Evolutionary conservation across 2,888 invertebrate species (phyloP), one percentile per base, ranked within the genome.

Genomic region (Drosophila austrosaltans): DNA sequence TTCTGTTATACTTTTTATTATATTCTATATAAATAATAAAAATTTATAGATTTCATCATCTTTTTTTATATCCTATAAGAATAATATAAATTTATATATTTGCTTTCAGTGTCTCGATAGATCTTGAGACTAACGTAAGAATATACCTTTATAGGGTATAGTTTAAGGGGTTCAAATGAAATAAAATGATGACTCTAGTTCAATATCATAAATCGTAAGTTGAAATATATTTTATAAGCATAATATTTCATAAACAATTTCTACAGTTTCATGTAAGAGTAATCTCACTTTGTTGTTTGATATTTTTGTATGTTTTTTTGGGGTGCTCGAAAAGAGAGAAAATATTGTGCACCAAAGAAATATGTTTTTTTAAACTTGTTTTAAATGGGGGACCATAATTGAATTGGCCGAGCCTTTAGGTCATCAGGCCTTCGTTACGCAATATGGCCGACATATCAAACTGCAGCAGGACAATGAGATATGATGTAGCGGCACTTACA

Each of bases 401-500:
- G 32, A 61, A 73, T 71, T 74, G 20, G 20, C 16, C 10, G 3
- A 30, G 39, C 5, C 16, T 56, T 80, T 76, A 81, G 71, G 79
- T 72, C 70, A 81, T 72, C 30, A 92, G 82, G 44, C 92, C 90
- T 66, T 90, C 89, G 69, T 73, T 77, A 69, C 87, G 90, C 65
- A 91, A 75, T 60, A 91, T 91, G 16, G 90, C 64, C 22, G 81
- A 90, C 91, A 92, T 92, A 66, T 93, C 93, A 67, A 93, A 92
- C 72, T 93, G 93, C 53, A 93, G 81, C 75, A 93, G 69, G n/a
- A 93, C 93, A 78, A 93, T 92, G 57, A 92, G 77, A 77, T 92
- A 92, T 2, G 92, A 92, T 2, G 93, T 92, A 8, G 92, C 93
- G 22, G 92, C 92, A 66, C 92, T 91, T 6, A 93, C 91, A 53